These are phyloP conservation scores for Peromyscus polionotus DNA, from an alignment of 2,113 vertebrate genomes.

Conservation along the genomic window DNA sequence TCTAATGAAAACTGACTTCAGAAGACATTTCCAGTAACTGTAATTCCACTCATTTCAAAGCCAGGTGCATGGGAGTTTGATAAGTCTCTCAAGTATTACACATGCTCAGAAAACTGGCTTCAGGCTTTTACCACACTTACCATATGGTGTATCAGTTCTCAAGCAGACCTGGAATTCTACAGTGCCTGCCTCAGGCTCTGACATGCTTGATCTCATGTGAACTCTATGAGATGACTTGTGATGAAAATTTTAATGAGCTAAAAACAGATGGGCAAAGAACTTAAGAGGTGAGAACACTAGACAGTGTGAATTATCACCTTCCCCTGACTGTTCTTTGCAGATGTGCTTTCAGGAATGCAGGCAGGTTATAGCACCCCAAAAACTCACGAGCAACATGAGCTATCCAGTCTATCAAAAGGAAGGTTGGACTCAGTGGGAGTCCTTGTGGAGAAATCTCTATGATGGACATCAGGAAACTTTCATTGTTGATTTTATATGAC, in stretches of 20 bases:
- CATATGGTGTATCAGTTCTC: background rate
- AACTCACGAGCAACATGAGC: background rate
- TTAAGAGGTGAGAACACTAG: background rate
- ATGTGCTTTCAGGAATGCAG: background rate
- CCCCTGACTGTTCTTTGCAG: fast-evolving
- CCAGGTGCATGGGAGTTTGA: background rate
- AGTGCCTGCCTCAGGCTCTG: background rate
- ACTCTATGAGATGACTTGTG: background rate
- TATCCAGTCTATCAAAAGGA: background rate
- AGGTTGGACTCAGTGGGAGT: too few species aligned
- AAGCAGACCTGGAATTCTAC: background rate
- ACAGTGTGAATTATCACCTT: background rate
- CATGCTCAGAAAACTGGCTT: background rate
- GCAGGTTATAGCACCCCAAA: background rate
- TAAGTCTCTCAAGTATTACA: background rate
- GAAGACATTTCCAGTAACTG: background rate
- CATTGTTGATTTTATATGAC: background rate
- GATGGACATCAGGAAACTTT: background rate
- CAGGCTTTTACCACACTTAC: background rate
- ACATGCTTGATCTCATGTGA: background rate
- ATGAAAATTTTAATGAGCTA: background rate
- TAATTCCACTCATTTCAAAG: background rate
- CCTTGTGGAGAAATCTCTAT: background rate
- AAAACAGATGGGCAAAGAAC: background rate
- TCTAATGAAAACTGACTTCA: background rate